These are phyloP conservation scores for Steromphala cineraria DNA, from an alignment of 2,888 invertebrate species.

Conservation along the genomic window DNA sequence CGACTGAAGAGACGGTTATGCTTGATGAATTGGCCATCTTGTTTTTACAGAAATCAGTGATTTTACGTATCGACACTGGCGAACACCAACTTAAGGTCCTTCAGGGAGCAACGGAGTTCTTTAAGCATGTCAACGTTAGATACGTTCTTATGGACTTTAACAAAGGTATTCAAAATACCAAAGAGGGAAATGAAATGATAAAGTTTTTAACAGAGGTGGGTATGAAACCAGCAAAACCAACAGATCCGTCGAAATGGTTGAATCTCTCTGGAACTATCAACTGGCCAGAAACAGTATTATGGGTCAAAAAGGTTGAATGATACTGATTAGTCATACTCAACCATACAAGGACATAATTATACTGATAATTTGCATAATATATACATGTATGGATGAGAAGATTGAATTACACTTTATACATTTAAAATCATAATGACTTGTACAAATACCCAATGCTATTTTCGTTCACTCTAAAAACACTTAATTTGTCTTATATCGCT, in stretches of 20 bases:
- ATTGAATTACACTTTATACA: too few species aligned
- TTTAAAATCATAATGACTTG: too few species aligned
- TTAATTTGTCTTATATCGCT: too few species aligned
- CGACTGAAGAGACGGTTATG: constrained; percentile 39
- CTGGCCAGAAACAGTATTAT: neutral
- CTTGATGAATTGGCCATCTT: constrained; percentile 51
- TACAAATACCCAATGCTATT: too few species aligned
- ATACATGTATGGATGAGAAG: too few species aligned
- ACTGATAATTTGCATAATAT: too few species aligned
- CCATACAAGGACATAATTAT: too few species aligned
- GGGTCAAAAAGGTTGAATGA: neutral
- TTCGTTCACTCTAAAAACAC: too few species aligned
- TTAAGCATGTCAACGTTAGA: constrained; percentile 51
- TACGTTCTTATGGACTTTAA: constrained; percentile 62
- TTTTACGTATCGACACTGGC: constrained; percentile 65
- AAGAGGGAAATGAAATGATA: constrained; percentile 30
- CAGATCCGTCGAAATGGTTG: neutral
- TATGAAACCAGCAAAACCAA: neutral
- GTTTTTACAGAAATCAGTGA: constrained; percentile 38
- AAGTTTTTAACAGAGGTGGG: constrained; percentile 31
- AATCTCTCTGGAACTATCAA: neutral
- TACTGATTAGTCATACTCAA: too few species aligned
- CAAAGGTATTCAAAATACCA: constrained; percentile 31
- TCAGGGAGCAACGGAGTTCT: constrained; percentile 44
- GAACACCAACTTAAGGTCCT: constrained; percentile 54